Evolutionary conservation across 2,797 vertebrate species (phyloP).

Genomic region (Nyctibius grandis): DNA sequence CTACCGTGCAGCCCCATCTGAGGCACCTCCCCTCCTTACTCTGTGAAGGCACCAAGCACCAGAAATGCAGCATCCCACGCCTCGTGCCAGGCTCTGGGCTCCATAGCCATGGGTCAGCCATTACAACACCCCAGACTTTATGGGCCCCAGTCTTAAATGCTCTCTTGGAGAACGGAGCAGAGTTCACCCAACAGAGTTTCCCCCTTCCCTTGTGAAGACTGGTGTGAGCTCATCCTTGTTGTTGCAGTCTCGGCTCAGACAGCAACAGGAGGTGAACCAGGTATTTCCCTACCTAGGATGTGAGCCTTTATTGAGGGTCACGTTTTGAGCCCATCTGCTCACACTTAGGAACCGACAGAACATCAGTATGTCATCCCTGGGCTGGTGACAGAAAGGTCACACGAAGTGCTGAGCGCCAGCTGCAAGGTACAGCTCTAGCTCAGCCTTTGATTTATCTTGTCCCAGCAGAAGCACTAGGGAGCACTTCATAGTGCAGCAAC

Average conservation of each 20-base stretch:
- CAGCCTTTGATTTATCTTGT: background rate
- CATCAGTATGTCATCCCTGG: rapidly evolving
- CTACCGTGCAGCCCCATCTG: background rate
- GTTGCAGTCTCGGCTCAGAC: background rate
- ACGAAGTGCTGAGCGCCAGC: background rate
- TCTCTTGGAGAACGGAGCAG: rapidly evolving
- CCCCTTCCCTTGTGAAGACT: background rate
- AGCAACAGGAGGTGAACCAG: background rate
- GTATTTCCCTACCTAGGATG: background rate
- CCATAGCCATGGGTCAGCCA: background rate
- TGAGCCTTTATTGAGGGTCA: background rate
- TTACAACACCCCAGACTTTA: background rate
- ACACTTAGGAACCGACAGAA: background rate
- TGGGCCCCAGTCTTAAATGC: background rate
- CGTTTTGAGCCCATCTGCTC: background rate
- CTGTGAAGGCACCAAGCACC: background rate
- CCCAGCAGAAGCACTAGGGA: background rate
- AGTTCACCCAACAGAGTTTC: background rate
- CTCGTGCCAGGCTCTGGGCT: background rate
- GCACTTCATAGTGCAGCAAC: background rate
- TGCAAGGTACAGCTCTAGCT: background rate
- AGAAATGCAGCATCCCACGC: background rate
- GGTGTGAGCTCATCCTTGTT: background rate
- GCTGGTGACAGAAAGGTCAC: background rate
- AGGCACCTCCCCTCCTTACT: background rate